phyloP scores from a whole-genome alignment of 2,888 invertebrate genomes.

The Aleiodes alternator region DNA sequence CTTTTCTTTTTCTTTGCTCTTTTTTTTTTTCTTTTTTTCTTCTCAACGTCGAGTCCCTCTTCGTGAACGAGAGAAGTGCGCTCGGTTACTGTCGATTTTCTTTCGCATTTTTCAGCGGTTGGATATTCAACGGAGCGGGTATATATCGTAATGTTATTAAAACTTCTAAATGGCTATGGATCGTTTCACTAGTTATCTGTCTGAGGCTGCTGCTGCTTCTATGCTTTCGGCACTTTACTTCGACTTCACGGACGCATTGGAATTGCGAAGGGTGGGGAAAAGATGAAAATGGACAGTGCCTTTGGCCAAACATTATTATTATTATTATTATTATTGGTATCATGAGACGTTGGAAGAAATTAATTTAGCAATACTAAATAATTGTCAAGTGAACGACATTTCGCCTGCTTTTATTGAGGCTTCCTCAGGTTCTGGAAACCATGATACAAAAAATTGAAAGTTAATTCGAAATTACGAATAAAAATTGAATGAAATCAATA shows the following conservation, averaged over 20 bases:
- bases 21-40: conserved; percentile 8
- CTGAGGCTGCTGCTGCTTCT: conserved; percentile 43
- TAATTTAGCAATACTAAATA: no score
- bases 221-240: conserved; percentile 64
- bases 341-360: no score
- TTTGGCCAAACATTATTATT: conserved; percentile 51
- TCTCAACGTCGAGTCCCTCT: conserved; percentile 36
- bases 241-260: conserved; percentile 36
- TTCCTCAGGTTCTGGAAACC: no score
- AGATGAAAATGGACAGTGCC: conserved; percentile 51
- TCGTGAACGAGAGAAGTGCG: conserved; percentile 43
- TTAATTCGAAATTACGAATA: no score
- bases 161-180: conserved; percentile 73
- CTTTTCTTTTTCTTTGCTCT: conserved; percentile 32
- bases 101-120: conserved; percentile 37
- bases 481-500: no score
- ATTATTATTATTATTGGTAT: no score
- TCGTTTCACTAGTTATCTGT: conserved; percentile 60
- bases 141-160: conserved; percentile 74
- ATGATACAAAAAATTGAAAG: no score
- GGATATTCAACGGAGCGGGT: conserved; percentile 50
- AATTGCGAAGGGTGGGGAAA: conserved; percentile 50
- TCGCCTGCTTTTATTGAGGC: no score
- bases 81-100: conserved; percentile 45
- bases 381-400: no score